Conservation (phyloP, 64 coral and sea anemone species). For the Montipora cactus region DNA sequence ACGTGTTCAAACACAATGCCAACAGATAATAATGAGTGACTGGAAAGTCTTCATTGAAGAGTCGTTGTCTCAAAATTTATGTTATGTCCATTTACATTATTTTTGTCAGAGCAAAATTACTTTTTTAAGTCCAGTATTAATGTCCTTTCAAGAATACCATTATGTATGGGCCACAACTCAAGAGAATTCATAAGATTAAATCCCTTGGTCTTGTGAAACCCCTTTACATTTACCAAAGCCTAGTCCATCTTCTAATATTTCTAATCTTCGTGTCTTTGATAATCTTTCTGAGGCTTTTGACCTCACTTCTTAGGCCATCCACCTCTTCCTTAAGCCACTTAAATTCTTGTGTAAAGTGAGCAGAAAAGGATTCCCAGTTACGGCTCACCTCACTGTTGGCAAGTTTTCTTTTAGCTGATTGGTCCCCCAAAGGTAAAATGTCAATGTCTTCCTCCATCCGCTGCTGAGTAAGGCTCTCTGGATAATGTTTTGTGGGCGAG, state of each 20-base stretch:
- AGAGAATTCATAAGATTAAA: no score
- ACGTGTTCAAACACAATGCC: no score
- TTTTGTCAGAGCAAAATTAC: no score
- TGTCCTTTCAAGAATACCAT: no score
- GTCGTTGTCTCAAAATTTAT: no score
- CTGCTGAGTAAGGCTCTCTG: not conserved
- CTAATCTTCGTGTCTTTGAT: conserved; percentile 17
- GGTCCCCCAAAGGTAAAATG: not conserved
- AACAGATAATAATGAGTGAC: no score
- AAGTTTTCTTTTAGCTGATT: not conserved
- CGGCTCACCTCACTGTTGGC: not conserved
- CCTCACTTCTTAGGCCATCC: conserved; percentile 31
- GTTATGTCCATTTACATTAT: no score
- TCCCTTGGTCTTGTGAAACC: no score
- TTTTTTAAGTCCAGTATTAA: no score
- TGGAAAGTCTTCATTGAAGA: no score
- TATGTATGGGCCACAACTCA: no score
- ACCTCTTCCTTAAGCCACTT: conserved; percentile 41
- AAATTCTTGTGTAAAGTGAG: conserved; percentile 48
- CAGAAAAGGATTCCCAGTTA: conserved; percentile 26
- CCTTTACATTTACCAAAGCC: no score
- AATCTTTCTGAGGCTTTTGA: not conserved
- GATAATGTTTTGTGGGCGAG: not conserved
- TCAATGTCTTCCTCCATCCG: not conserved
- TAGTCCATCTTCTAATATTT: not conserved